Evolutionary conservation across 2,113 vertebrate species (phyloP).

Genomic region (Tragulus kanchil): DNA sequence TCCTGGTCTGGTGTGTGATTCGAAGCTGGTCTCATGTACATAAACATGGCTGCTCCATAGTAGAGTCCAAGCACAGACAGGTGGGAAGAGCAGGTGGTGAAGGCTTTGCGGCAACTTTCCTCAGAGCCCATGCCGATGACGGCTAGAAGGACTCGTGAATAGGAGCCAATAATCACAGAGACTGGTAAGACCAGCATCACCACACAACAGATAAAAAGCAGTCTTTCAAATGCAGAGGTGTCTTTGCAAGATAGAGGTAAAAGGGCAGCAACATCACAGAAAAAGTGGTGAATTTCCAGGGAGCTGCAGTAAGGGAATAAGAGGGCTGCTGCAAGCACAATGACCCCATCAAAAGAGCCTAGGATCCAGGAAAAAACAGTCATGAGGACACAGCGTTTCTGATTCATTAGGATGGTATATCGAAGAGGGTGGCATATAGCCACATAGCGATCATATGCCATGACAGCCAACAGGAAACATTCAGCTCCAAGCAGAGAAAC

Average conservation of each 20-base stretch:
- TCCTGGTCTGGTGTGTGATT: not conserved
- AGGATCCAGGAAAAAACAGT: not conserved
- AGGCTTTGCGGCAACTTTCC: not conserved
- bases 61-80: not conserved
- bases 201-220: slow-evolving; percentile 53
- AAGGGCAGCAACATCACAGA: slow-evolving; percentile 46
- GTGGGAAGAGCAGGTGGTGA: not conserved
- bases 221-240: slow-evolving; percentile 10
- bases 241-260: slow-evolving; percentile 49
- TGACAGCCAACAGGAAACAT: slow-evolving; percentile 2
- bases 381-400: slow-evolving; percentile 12
- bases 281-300: slow-evolving; percentile 51
- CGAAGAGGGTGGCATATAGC: slow-evolving; percentile 10
- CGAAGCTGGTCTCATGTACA: slow-evolving; percentile 30
- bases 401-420: slow-evolving; percentile 38
- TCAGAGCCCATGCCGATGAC: not conserved
- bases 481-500: not conserved
- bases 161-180: not conserved
- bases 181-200: slow-evolving; percentile 25
- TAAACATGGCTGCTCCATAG: not conserved
- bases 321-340: not conserved
- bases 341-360: not conserved
- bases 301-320: slow-evolving; percentile 19
- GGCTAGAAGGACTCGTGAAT: not conserved
- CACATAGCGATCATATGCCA: slow-evolving; percentile 31